Evolutionary conservation across 2,797 vertebrate species (phyloP).

Genomic region (Centropyge bicolor): DNA sequence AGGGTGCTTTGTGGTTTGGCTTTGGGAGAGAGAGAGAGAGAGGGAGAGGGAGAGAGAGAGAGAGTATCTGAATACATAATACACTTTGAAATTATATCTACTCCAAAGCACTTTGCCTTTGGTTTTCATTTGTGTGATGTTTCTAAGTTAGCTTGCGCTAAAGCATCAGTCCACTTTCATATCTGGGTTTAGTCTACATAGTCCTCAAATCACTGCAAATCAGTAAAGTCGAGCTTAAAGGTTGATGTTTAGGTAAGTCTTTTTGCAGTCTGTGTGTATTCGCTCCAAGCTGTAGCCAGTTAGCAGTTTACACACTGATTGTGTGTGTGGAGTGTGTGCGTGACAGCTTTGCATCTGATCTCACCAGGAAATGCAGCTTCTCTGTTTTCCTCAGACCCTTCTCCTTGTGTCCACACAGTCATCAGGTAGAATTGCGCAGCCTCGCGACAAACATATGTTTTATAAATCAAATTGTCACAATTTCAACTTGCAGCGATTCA

Average conservation of each 20-base stretch:
- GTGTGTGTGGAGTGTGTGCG: no score
- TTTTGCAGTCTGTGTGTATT: no score
- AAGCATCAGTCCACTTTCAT: background rate
- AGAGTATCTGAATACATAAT: background rate
- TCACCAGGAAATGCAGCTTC: no score
- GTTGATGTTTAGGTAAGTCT: no score
- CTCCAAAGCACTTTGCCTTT: background rate
- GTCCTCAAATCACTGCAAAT: background rate
- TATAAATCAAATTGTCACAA: no score
- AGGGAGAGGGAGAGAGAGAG: background rate
- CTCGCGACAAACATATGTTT: no score
- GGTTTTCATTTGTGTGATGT: background rate
- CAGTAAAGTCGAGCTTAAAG: background rate
- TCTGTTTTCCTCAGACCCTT: no score
- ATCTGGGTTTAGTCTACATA: background rate
- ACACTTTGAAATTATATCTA: background rate
- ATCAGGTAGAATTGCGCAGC: no score
- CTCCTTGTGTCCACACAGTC: no score
- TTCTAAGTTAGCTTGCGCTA: background rate
- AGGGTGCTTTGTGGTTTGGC: background rate
- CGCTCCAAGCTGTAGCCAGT: background rate
- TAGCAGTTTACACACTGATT: background rate
- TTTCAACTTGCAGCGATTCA: no score
- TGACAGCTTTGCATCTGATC: no score
- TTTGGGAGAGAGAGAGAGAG: background rate